Evolutionary conservation across 2,113 vertebrate genomes (phyloP).

Genomic region (Crotalus helleri): DNA sequence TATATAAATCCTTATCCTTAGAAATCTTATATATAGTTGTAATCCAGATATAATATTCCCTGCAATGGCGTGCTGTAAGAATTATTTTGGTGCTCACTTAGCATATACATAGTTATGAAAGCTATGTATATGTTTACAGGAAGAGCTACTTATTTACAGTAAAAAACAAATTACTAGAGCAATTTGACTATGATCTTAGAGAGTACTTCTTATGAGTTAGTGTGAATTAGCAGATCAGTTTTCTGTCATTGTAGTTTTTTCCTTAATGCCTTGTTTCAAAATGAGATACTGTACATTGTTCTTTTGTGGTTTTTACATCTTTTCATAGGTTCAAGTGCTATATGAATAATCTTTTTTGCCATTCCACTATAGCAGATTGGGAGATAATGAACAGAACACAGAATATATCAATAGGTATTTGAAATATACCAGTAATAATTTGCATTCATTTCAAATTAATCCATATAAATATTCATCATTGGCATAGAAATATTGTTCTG

Average conservation of each 20-base stretch:
- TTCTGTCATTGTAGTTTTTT: not conserved
- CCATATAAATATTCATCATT: not conserved
- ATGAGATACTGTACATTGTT: not conserved
- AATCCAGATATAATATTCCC: not conserved
- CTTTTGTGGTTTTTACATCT: not conserved
- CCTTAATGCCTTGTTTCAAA: not conserved
- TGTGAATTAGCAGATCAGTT: not conserved
- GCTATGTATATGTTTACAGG: not conserved
- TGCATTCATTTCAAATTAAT: not conserved
- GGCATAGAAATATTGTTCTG: not conserved
- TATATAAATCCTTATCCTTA: not conserved
- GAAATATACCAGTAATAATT: not conserved
- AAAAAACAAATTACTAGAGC: not conserved
- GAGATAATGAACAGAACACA: not conserved
- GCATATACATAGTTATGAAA: not conserved
- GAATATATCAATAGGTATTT: not conserved
- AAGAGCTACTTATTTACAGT: not conserved
- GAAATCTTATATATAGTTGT: not conserved
- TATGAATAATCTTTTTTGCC: not conserved
- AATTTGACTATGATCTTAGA: not conserved
- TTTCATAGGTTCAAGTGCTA: not conserved
- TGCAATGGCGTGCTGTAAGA: not conserved
- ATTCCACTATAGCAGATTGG: not conserved
- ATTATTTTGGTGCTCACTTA: not conserved
- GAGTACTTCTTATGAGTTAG: not conserved